Evolutionary conservation across 2,797 vertebrate genomes (phyloP).

Genomic region (Pteronotus mesoamericanus): DNA sequence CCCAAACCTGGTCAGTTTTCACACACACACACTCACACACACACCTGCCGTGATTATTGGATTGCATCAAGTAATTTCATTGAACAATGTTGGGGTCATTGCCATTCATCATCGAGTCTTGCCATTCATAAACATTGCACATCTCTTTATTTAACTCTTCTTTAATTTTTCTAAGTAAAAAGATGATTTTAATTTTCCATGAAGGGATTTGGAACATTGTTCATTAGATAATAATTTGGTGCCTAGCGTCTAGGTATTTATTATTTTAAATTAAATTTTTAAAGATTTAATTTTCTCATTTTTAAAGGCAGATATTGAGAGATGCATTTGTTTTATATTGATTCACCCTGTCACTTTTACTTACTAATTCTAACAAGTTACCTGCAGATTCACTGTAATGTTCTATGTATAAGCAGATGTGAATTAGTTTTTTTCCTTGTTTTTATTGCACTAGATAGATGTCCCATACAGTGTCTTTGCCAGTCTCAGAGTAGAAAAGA

Average conservation of each 20-base stretch:
- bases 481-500: not conserved
- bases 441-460: not conserved
- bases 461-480: not conserved
- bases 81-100: not conserved
- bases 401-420: not conserved
- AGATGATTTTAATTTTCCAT: not conserved
- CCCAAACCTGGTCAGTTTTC: not conserved
- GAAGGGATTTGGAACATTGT: not conserved
- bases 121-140: not conserved
- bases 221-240: not conserved
- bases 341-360: not conserved
- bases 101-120: not conserved
- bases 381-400: not conserved
- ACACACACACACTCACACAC: not conserved
- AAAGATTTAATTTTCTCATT: not conserved
- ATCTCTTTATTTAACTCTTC: not conserved
- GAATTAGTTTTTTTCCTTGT: not conserved
- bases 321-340: not conserved
- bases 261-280: not conserved
- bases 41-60: not conserved
- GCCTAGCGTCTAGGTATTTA: not conserved
- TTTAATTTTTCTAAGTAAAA: not conserved
- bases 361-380: not conserved
- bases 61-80: not conserved
- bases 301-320: not conserved